Evolutionary conservation across 2,113 vertebrate species (phyloP), one percentile per base, ranked within the genome.

Genomic region (Poeciliopsis occidentalis): DNA sequence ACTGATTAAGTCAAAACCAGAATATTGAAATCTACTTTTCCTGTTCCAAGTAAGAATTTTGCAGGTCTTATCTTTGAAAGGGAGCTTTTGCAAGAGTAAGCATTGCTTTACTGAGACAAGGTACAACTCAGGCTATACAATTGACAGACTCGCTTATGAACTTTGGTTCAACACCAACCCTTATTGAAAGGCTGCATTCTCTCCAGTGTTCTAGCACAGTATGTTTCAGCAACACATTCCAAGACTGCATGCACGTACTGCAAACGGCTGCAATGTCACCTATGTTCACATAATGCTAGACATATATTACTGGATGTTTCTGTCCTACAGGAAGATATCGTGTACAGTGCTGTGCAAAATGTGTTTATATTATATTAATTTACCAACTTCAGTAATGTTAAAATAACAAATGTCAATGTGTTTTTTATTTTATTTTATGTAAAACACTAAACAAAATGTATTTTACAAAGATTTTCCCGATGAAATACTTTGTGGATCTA

Each of bases 191-290:
- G 68, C 61, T 74, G 44, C 37, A 69, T 75, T 69, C 54, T 67
- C 64, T 73, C 62, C 71, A 27, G 17, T 57, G n/a, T 69, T 51
- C 72, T 26, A 39, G 29, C 51, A 61, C 72, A 44, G 44, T 24
- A 24, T 34, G 68, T 65, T 29, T 78, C 19, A n/a, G 47, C 54
- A 19, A 60, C 71, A 73, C 31, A 75, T 79, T 85, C 70, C 76
- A 71, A 27, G 26, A 64, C 69, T 62, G 39, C 67, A 72, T 69
- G 51, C 57, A 74, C 60, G 62, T 27, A 19, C 73, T 80, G 78
- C 74, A 76, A 80, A 82, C 64, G 79, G 71, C 72, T 79, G 72
- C 65, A 79, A 82, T 62, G 4, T 51, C 41, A 68, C n/a, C 26
- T 47, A 17, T n/a, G 2, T 13, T 66, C 5, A 39, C 27, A 51